These are phyloP conservation scores for Marmota monax DNA, from an alignment of 2,113 vertebrate species.

Conservation along the genomic window DNA sequence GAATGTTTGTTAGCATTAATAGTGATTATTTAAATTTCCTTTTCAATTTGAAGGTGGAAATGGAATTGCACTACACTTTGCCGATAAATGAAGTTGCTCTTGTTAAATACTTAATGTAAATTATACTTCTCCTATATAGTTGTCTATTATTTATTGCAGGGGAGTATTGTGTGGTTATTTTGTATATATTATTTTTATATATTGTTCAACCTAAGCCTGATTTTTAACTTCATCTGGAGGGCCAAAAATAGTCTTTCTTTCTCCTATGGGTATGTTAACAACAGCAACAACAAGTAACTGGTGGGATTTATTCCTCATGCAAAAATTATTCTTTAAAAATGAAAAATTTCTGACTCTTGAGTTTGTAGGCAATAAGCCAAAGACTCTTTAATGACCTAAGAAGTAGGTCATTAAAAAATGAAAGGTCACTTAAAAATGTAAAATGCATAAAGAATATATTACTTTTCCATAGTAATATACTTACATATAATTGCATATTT, in stretches of 20 bases:
- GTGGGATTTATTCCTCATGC: not conserved
- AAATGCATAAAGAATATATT: not conserved
- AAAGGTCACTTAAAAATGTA: not conserved
- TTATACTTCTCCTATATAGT: not conserved
- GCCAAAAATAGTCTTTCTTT: not conserved
- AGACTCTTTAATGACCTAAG: slow-evolving; percentile 13
- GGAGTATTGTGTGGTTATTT: not conserved
- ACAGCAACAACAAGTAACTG: not conserved
- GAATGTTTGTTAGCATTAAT: not conserved
- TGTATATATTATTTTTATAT: not conserved
- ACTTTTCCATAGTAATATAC: not conserved
- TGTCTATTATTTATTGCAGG: not conserved
- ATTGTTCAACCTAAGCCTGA: not conserved
- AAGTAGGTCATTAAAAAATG: not conserved
- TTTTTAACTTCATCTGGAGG: not conserved
- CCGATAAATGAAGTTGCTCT: not conserved
- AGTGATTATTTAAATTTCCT: not conserved
- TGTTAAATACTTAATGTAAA: not conserved
- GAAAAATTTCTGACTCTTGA: slow-evolving; percentile 5
- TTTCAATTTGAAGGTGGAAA: slow-evolving; percentile 3
- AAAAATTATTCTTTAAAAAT: slow-evolving; percentile 1
- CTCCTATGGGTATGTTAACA: not conserved
- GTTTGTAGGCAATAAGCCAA: not conserved
- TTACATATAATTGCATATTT: not conserved
- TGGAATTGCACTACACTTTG: not conserved